These are phyloP conservation scores for Papilio polyxenes DNA, from an alignment of 1,140 invertebrate genomes.

Conservation along the genomic window DNA sequence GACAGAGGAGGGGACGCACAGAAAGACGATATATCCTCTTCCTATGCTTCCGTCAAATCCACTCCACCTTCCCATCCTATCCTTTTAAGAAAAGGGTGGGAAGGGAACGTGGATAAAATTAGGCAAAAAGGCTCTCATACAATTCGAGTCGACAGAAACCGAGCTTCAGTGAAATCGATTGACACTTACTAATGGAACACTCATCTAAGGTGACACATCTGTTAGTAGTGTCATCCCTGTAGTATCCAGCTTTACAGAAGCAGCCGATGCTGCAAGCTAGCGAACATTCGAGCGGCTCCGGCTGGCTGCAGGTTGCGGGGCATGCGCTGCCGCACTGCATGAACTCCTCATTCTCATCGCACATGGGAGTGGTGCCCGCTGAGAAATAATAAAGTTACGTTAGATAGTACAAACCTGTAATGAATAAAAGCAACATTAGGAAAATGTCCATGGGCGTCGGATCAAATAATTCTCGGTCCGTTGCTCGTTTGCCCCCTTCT, in stretches of 20 bases:
- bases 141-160: neutral
- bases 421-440: neutral
- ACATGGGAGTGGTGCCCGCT: constrained; percentile 49
- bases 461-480: too few relatives aligned
- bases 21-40: too few relatives aligned
- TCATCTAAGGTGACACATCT: constrained; percentile 66
- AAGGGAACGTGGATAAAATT: too few relatives aligned
- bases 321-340: constrained; percentile 66
- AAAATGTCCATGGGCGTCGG: too few relatives aligned
- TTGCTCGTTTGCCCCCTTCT: too few relatives aligned
- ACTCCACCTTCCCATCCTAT: too few relatives aligned
- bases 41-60: too few relatives aligned
- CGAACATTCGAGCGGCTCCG: constrained; percentile 57
- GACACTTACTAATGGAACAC: constrained; percentile 59
- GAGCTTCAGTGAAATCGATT: neutral
- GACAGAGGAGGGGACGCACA: too few relatives aligned
- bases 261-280: constrained; percentile 69
- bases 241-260: constrained; percentile 70
- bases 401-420: neutral
- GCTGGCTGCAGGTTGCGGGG: constrained; percentile 61
- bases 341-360: constrained; percentile 66
- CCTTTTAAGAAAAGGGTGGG: too few relatives aligned
- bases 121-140: too few relatives aligned
- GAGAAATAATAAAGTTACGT: constrained; percentile 5
- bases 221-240: constrained; percentile 58